Conservation (phyloP, 2,113 vertebrate genomes). For the Ophiodon elongatus region DNA sequence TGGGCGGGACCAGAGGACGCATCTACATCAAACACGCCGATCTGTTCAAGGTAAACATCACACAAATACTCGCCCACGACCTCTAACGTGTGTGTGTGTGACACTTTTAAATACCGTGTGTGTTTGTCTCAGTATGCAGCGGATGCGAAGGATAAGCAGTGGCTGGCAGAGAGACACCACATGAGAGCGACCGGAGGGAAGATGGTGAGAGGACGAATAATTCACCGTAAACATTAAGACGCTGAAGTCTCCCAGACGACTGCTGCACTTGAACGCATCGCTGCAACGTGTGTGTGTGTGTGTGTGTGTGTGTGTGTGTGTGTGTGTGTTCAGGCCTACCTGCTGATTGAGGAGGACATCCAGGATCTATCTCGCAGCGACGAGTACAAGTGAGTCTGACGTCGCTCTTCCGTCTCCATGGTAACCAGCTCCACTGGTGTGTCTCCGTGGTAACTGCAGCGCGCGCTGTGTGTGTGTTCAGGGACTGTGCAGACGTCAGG, state of each 20-base stretch:
- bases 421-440: background rate
- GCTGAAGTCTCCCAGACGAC: background rate
- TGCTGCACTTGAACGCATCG: background rate
- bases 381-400: conserved; percentile 90
- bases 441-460: background rate
- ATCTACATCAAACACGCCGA: conserved; percentile 98
- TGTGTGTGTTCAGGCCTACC: conserved; percentile 88
- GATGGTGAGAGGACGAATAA: conserved; percentile 87
- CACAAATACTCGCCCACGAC: no score
- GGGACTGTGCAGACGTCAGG: conserved; percentile 90
- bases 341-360: conserved; percentile 95
- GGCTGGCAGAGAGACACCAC: conserved; percentile 96
- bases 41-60: conserved; percentile 93
- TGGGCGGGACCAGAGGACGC: conserved; percentile 97
- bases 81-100: no score
- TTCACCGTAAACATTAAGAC: background rate
- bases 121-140: conserved; percentile 91
- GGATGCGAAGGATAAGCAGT: conserved; percentile 97
- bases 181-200: conserved; percentile 99
- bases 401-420: background rate
- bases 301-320: background rate
- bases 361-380: conserved; percentile 91
- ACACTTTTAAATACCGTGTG: background rate
- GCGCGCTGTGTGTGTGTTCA: conserved; percentile 61
- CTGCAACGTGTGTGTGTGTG: background rate